A percentile compares a stretch with the other conserved stretches of the same genome.
These are phyloP conservation scores for Crenichthys baileyi DNA, from an alignment of 2,797 vertebrate species.

Conservation along the genomic window DNA sequence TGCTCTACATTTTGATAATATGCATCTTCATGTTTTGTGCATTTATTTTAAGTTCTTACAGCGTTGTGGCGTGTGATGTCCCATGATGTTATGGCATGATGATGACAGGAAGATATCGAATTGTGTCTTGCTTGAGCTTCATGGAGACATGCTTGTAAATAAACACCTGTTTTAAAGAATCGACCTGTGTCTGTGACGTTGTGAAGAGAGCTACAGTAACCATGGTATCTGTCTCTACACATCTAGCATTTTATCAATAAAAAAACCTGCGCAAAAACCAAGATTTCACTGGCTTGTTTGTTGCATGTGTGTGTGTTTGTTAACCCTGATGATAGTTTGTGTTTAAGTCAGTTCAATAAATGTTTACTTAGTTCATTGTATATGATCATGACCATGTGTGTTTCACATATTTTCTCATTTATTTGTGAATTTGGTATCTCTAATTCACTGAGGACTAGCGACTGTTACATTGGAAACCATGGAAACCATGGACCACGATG, in stretches of 20 bases:
- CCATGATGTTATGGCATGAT: not conserved
- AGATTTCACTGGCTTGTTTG: not conserved
- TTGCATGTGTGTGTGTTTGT: constrained; percentile 12
- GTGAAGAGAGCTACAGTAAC: not conserved
- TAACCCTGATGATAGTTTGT: not conserved
- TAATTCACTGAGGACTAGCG: constrained; percentile 49
- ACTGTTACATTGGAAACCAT: constrained; percentile 59
- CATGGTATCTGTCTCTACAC: not conserved
- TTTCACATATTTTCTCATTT: not conserved
- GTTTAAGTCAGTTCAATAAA: not conserved
- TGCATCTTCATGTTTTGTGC: too few species aligned
- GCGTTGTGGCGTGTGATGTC: not conserved
- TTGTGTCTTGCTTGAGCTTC: too few species aligned
- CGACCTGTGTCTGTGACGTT: too few species aligned
- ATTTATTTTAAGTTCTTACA: too few species aligned
- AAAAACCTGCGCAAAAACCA: not conserved
- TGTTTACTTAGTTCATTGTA: not conserved
- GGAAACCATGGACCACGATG: constrained; percentile 78
- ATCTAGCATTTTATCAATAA: not conserved
- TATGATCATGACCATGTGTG: not conserved
- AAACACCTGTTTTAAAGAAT: too few species aligned
- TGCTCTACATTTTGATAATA: not conserved
- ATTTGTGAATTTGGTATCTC: constrained; percentile 1
- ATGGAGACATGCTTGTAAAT: too few species aligned
- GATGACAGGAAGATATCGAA: too few species aligned